phyloP scores from a whole-genome alignment of 2,888 invertebrate genomes.

The Apodemia duryi region DNA sequence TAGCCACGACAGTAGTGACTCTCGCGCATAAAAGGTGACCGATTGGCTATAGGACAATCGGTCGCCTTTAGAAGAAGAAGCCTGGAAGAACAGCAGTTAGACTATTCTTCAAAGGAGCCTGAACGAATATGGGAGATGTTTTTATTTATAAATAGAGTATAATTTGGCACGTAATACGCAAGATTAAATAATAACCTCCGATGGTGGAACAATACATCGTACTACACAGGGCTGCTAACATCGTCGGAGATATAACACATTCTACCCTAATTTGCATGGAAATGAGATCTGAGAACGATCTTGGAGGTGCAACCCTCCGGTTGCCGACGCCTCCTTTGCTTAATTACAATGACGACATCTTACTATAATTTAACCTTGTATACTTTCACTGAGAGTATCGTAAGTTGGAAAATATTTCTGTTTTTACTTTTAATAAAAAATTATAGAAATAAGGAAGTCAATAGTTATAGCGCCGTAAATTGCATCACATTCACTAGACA shows the following conservation, averaged over 20 bases:
- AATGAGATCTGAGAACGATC: conserved; percentile 72
- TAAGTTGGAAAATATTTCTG: neutral
- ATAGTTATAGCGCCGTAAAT: too few species aligned
- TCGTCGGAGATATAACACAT: conserved; percentile 54
- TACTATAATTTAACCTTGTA: conserved; percentile 42
- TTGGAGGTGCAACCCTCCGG: conserved; percentile 55
- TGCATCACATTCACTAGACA: too few species aligned
- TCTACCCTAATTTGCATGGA: conserved; percentile 74
- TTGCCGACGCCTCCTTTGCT: conserved; percentile 69
- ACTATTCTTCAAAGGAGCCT: too few species aligned
- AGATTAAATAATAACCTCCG: conserved; percentile 1
- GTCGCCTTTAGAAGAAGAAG: too few species aligned
- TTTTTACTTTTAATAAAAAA: neutral
- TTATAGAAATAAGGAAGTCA: neutral
- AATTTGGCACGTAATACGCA: neutral
- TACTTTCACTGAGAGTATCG: conserved; percentile 17
- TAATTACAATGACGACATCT: conserved; percentile 67
- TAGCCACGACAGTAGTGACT: too few species aligned
- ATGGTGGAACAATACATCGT: conserved; percentile 6
- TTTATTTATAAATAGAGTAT: too few species aligned
- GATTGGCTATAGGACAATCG: too few species aligned
- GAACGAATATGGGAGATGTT: too few species aligned
- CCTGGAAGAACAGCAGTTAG: too few species aligned
- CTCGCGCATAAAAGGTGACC: too few species aligned
- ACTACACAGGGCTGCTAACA: conserved; percentile 10